Conservation (phyloP, 2,113 vertebrate species). For the Leptocoma aspasia region DNA sequence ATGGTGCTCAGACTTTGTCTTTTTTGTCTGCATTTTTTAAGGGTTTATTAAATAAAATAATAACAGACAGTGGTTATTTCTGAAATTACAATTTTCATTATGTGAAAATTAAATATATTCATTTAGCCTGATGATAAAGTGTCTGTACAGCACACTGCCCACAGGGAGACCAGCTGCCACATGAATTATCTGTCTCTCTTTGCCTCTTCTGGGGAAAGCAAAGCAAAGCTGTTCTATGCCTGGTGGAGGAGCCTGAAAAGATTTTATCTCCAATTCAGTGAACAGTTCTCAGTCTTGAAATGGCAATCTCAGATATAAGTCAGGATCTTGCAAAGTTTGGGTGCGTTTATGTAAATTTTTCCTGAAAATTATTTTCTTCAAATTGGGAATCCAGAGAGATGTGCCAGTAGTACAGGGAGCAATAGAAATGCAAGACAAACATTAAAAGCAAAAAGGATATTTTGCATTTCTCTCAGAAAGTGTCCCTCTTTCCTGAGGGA, state of each 20-base stretch:
- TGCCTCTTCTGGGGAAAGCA: neutral
- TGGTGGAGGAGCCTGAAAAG: neutral
- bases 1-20: fast-evolving
- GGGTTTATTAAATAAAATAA: neutral
- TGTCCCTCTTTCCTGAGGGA: neutral
- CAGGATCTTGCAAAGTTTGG: neutral
- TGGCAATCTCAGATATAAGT: neutral
- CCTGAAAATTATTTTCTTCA: neutral
- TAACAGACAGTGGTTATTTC: neutral
- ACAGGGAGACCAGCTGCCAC: neutral
- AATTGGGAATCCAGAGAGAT: neutral
- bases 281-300: neutral
- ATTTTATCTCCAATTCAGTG: neutral
- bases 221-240: neutral
- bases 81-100: neutral
- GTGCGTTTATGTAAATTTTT: neutral
- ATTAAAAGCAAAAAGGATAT: neutral
- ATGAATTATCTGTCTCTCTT: neutral
- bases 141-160: neutral
- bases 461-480: neutral
- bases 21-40: neutral
- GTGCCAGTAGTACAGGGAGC: neutral
- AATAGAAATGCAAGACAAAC: neutral
- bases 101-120: slow-evolving; percentile 4
- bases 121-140: slow-evolving; percentile 1